These are phyloP conservation scores for Noctilio leporinus DNA, from an alignment of 2,113 vertebrate species.

Conservation along the genomic window DNA sequence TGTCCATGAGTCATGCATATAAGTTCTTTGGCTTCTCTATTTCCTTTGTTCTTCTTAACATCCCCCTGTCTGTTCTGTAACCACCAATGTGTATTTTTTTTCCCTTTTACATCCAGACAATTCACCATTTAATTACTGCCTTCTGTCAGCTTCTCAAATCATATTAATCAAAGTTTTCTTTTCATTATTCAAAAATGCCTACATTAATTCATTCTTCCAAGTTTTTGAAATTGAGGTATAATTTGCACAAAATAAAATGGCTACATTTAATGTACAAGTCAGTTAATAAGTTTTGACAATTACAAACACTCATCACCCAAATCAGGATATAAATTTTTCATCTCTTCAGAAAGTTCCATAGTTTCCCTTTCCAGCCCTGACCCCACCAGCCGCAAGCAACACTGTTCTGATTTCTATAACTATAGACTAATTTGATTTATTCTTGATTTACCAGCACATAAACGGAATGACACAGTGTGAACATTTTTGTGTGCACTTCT, in stretches of 20 bases:
- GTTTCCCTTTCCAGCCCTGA: too few relatives aligned
- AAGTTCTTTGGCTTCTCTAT: too few relatives aligned
- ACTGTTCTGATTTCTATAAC: background rate
- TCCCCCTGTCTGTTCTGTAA: too few relatives aligned
- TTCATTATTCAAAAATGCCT: too few relatives aligned
- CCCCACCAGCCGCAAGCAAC: background rate
- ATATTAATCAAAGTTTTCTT: too few relatives aligned
- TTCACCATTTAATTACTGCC: too few relatives aligned
- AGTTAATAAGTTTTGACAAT: background rate
- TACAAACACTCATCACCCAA: background rate
- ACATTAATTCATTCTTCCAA: too few relatives aligned
- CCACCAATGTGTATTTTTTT: too few relatives aligned
- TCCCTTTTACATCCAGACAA: too few relatives aligned
- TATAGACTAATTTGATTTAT: background rate
- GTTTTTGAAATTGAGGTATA: background rate
- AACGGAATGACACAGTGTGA: background rate
- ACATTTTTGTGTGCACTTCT: background rate
- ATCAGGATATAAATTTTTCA: background rate
- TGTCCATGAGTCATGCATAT: too few relatives aligned
- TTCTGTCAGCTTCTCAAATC: too few relatives aligned
- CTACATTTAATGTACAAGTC: background rate
- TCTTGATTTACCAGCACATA: background rate
- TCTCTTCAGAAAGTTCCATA: background rate
- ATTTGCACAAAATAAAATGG: slow-evolving; percentile 4
- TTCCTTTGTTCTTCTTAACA: too few relatives aligned